Base-by-base conservation (phyloP, 1,140 invertebrate genomes). In the Triops cancriformis region DNA sequence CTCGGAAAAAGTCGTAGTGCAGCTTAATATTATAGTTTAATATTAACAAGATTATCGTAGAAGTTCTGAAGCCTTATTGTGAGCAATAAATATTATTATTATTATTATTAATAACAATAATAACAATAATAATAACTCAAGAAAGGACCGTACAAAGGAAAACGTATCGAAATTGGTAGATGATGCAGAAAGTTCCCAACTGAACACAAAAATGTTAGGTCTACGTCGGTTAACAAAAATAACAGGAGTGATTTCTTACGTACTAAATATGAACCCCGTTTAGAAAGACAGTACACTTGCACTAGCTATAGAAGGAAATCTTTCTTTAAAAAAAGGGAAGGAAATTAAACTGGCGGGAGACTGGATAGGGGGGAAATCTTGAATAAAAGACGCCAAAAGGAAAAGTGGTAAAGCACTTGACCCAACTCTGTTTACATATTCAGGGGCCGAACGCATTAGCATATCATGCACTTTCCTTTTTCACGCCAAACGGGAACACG, bases 351-450 rank as follows among this genome's bases (percentile, higher is more conserved):
- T n/a, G 51, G 5, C 6, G 51, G 51, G 51, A 64, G 51, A 18
- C 51, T 41, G 43, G 73, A 18, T 26, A 73, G 76, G 27, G 31
- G 31, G 31, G 7, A 37, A 37, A 37, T 4, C 31, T 11, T 26
- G 26, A 73, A 77, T 31, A 76, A 41, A 76, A 45, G 26, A 77
- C 31, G 7, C 31, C 31, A 64, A 77, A 75, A 79, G 72, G 76
- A 76, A 77, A 75, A 78, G 78, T 76, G 64, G 75, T 26, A 43
- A 28, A 79, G 75, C 79, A 80, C 80, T 79, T 80, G 73, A 76
- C 73, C 12, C 79, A 79, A 26, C 79, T 75, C 14, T 79, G 80
- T 37, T 79, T 79, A 23, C 79, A 51, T 10, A 79, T 75, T 18
- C 79, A 78, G 12, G 77, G 31, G 43, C 73, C 80, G 78, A 76